Conservation (phyloP, 64 coral and sea anemone genomes). For the Cladopsammia gracilis region DNA sequence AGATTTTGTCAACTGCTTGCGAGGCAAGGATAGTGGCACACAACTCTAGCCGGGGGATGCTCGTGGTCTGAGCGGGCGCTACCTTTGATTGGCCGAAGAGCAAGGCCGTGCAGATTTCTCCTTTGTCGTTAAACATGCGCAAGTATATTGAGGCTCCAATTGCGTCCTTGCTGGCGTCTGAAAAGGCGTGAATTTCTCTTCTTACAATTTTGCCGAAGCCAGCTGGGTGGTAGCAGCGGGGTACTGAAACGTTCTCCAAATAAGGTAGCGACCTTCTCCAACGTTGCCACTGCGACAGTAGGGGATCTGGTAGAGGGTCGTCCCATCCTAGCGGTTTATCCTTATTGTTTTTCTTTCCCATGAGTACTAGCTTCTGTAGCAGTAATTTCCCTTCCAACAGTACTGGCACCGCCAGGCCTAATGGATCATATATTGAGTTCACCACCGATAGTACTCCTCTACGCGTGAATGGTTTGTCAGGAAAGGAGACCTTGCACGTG, state of each 20-base stretch:
- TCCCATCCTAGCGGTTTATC: constrained; percentile 49
- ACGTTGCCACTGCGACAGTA: constrained; percentile 19
- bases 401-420: constrained; percentile 65
- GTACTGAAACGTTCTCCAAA: constrained; percentile 4
- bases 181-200: constrained; percentile 54
- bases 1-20: constrained; percentile 33
- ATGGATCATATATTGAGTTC: constrained; percentile 76
- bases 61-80: constrained; percentile 55
- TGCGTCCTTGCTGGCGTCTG: constrained; percentile 74
- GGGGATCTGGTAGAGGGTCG: constrained; percentile 49
- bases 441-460: constrained; percentile 54
- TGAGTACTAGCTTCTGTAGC: constrained; percentile 43
- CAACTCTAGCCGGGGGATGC: constrained; percentile 42
- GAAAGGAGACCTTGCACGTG: constrained; percentile 37
- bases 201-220: constrained; percentile 33
- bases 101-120: constrained; percentile 16
- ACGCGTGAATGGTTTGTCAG: constrained; percentile 53
- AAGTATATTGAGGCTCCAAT: constrained; percentile 72
- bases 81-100: constrained; percentile 67
- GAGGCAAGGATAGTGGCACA: constrained; percentile 47
- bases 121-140: constrained; percentile 19
- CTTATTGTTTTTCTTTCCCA: constrained; percentile 38
- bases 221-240: constrained; percentile 72
- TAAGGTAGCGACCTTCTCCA: background rate
- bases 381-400: constrained; percentile 41